Percentiles rank a stretch among this genome's conserved stretches.
Conservation (phyloP, 2,888 invertebrate species). For the Hypercompe scribonia region DNA sequence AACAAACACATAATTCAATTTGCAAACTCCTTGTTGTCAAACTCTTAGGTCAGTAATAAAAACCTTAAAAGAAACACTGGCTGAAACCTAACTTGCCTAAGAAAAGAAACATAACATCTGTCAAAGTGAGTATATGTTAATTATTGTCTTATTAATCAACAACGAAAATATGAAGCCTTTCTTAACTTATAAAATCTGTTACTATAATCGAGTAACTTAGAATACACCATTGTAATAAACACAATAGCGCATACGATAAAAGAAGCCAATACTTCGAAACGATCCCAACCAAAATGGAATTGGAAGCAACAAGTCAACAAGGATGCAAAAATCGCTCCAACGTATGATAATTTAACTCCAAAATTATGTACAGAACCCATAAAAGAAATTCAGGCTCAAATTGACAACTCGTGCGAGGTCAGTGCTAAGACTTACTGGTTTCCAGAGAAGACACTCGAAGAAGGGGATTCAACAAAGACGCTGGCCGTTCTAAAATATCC, state of each 20-base stretch:
- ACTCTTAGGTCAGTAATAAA: not conserved
- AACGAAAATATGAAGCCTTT: not conserved
- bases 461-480: constrained; percentile 2
- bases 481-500: constrained; percentile 18
- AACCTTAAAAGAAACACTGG: not conserved
- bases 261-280: not conserved
- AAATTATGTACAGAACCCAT: constrained; percentile 3
- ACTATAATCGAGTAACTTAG: not conserved
- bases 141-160: constrained; percentile 13
- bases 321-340: not conserved
- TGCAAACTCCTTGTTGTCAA: not conserved
- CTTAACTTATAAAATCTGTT: not conserved
- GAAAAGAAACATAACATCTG: constrained; percentile 3
- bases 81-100: not conserved
- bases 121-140: constrained; percentile 5
- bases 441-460: constrained; percentile 6
- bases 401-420: not conserved
- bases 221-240: not conserved
- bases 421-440: constrained; percentile 1
- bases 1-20: not conserved
- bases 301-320: not conserved
- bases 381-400: not conserved
- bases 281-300: constrained; percentile 2
- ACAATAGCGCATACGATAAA: not conserved
- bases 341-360: not conserved